Conservation (phyloP, 2,888 invertebrate genomes). For the Aleiodes testaceus region DNA sequence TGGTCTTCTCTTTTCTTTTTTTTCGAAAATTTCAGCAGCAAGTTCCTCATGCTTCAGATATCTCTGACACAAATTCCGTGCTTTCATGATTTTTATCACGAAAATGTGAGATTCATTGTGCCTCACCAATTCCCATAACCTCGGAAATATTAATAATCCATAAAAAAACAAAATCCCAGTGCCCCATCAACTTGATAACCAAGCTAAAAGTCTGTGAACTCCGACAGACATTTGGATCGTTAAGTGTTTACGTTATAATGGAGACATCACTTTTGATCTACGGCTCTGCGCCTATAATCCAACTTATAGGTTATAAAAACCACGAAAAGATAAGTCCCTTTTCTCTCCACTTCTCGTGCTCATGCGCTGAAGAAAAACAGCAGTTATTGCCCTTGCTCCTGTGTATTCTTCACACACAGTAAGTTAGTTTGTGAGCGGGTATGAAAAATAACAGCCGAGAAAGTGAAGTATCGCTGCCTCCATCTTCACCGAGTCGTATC, state of each 20-base stretch:
- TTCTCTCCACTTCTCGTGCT: conserved; percentile 2
- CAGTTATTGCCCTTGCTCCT: conserved; percentile 34
- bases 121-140: too few species aligned
- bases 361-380: conserved; percentile 26
- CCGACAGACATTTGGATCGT: conserved; percentile 51
- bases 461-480: conserved; percentile 26
- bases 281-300: conserved; percentile 64
- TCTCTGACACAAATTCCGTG: background rate
- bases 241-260: conserved; percentile 69
- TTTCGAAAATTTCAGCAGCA: conserved; percentile 11
- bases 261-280: conserved; percentile 71
- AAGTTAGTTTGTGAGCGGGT: conserved; percentile 49
- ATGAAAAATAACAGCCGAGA: conserved; percentile 71
- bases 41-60: conserved; percentile 15
- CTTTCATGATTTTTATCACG: too few species aligned
- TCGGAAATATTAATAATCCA: background rate
- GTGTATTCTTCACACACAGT: conserved; percentile 12
- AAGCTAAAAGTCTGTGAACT: background rate
- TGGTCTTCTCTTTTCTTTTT: conserved; percentile 42
- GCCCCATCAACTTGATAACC: background rate
- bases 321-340: conserved; percentile 60
- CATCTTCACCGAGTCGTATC: conserved; percentile 60
- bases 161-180: background rate
- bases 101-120: too few species aligned
- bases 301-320: conserved; percentile 69